Evolutionary conservation across 2,113 vertebrate species (phyloP), one percentile per base, ranked within the genome.

Genomic region (Ivindomyrus marchei): DNA sequence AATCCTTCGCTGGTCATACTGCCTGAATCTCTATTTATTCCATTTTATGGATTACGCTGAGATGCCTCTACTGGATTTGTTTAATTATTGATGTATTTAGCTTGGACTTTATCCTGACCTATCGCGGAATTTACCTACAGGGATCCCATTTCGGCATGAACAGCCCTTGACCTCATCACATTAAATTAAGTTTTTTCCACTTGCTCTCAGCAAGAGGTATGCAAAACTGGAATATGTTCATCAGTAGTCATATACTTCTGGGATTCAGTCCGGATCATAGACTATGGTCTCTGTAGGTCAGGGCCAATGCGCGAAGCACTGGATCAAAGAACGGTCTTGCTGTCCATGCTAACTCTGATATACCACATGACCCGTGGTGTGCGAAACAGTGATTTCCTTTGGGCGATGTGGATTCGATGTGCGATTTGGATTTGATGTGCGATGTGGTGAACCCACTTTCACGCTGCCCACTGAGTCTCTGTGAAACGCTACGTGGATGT

Each of bases 11-110:
- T n/a, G 13, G 9, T 17, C 50, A 39, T 1, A 31, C 17, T 53
- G 85, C 85, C 47, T 10, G 13, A 10, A 87, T 6, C 27, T 56
- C 5, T 39, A 53, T 47, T 56, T 56, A 27, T 42, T 85, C 83
- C 45, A 47, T 85, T 53, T 53, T 15, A 87, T 53, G 50, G 50
- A 36, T 50, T n/a, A 27, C 4, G 10, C 42, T 85, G 45, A 31
- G 45, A n/a, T 27, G 84, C 85, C 53, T 39, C 15, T 39, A 27
- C 31, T 53, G 85, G 49, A 27, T 87, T 53, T 39, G 13, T 56
- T 87, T 87, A 87, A 87, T 87, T 87, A 53, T 87, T 53, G 27
- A 87, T 53, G 50, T 3, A 87, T 56, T 42, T 87, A 52, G 47
- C 2, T 53, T 36, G 15, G 85, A 53, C 31, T 36, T 87, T 8